Evolutionary conservation across 2,888 invertebrate species (phyloP), one percentile per base, ranked within the genome.

Genomic region (Watsonalla binaria): DNA sequence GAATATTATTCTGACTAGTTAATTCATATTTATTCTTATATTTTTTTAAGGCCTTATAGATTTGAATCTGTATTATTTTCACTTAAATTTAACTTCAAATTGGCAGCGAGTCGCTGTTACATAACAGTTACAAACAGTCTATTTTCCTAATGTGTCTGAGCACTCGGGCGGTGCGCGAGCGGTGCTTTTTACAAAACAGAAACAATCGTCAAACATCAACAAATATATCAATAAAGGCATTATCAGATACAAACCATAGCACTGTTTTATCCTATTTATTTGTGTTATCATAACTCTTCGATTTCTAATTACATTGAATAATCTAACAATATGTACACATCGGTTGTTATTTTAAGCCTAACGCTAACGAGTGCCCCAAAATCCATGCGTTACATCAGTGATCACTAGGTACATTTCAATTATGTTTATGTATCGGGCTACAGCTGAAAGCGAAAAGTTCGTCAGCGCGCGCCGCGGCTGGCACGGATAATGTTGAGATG

Each of bases 71-170:
- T 37, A 37, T 0, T 37, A 37, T 37, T 37, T 37, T 37, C 37
- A 8, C 37, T 37, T 37, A 37, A 9, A 9, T 37, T 8, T 8
- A 24, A 24, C 24, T 24, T 4, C 11, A 11, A 42, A 11, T 42
- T 8, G 11, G 6, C 5, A 8, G 9, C 11, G 24, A 5, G 11
- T 42, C 42, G 11, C 42, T 42, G 11, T 42, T 67, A 78, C 74
- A 83, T 84, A 68, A 74, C 54, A 54, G 58, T 58, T 57, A 68
- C 70, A 77, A 63, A 61, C 65, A 68, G 84, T 87, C 82, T 87
- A 84, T 86, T 86, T 83, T 84, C 80, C 82, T 78, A 78, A 80
- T 76, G 78, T 75, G 80, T 77, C 77, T 72, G 79, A 74, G 66
- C 77, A 70, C 55, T 74, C 74, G 71, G 71, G 74, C 76, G 76